phyloP scores from a whole-genome alignment of 2,797 vertebrate genomes.

The Miichthys miiuy region DNA sequence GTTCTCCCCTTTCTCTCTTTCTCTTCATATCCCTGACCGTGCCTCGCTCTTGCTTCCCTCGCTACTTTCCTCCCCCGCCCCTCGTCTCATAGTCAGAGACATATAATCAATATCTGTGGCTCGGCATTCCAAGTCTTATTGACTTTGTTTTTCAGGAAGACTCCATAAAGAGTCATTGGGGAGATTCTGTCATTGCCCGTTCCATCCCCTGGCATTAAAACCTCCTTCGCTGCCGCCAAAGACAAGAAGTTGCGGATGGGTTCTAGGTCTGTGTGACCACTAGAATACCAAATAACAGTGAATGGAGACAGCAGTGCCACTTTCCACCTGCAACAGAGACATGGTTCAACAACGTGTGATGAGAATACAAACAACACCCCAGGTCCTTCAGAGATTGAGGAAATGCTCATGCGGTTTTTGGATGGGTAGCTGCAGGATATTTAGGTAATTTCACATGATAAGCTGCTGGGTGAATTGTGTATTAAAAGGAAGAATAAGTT shows the following conservation, averaged over 20 bases:
- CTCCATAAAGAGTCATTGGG: constrained; percentile 90
- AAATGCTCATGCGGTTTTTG: constrained; percentile 34
- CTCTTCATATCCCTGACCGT: constrained; percentile 33
- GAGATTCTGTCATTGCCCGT: constrained; percentile 88
- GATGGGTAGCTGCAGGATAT: constrained; percentile 37
- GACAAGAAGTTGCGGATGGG: constrained; percentile 51
- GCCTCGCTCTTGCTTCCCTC: constrained; percentile 23
- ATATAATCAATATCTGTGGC: constrained; percentile 90
- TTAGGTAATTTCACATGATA: constrained; percentile 44
- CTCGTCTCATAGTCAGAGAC: constrained; percentile 86
- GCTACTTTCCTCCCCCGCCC: constrained; percentile 51
- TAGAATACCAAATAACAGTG: constrained; percentile 66
- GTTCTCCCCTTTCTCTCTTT: constrained; percentile 26
- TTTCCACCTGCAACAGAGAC: constrained; percentile 62
- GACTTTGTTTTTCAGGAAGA: constrained; percentile 91
- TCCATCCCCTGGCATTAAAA: constrained; percentile 87
- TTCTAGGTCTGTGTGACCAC: constrained; percentile 27
- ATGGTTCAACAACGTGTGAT: constrained; percentile 49
- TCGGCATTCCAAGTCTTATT: constrained; percentile 87
- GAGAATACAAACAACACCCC: constrained; percentile 57
- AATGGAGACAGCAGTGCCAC: constrained; percentile 61
- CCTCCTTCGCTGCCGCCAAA: constrained; percentile 47
- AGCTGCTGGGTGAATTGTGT: constrained; percentile 2
- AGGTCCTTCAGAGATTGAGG: constrained; percentile 33
- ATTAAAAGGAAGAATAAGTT: not conserved